Evolutionary conservation across 2,113 vertebrate species (phyloP).

Genomic region (Nycticryphes semicollaris): DNA sequence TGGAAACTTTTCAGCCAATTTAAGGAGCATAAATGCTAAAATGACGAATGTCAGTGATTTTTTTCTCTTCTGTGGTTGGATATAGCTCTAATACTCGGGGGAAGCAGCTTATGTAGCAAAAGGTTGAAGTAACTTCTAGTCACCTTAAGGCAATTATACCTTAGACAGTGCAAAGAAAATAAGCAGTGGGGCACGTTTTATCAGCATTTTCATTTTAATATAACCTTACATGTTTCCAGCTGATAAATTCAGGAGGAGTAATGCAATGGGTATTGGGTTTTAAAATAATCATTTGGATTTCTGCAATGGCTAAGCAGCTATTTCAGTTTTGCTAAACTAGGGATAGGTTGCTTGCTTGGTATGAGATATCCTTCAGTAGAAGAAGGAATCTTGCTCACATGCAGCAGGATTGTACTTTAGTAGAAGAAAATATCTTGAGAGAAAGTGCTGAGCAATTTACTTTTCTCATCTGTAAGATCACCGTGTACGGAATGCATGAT

Average conservation of each 20-base stretch:
- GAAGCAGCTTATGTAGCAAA: conserved; percentile 2
- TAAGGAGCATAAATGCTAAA: conserved; percentile 29
- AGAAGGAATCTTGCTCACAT: background rate
- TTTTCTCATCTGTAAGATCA: background rate
- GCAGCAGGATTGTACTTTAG: background rate
- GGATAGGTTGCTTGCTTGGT: background rate
- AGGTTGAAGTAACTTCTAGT: conserved; percentile 2
- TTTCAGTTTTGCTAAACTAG: background rate
- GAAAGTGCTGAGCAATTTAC: background rate
- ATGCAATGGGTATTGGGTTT: background rate
- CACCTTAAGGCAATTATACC: conserved; percentile 47
- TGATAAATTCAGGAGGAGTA: background rate
- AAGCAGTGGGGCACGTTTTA: background rate
- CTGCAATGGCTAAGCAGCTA: background rate
- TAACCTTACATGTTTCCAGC: background rate
- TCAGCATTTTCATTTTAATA: conserved; percentile 4
- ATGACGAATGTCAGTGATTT: conserved; percentile 59
- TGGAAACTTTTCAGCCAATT: conserved; percentile 21
- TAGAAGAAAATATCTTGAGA: background rate
- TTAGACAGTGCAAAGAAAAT: conserved; percentile 14
- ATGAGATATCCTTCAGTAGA: background rate
- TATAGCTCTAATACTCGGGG: conserved; percentile 15
- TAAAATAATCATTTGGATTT: background rate
- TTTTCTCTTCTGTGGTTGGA: background rate
- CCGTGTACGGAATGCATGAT: background rate